Evolutionary conservation across 2,888 invertebrate genomes (phyloP).

Genomic region (Tolmerus cingulatus): DNA sequence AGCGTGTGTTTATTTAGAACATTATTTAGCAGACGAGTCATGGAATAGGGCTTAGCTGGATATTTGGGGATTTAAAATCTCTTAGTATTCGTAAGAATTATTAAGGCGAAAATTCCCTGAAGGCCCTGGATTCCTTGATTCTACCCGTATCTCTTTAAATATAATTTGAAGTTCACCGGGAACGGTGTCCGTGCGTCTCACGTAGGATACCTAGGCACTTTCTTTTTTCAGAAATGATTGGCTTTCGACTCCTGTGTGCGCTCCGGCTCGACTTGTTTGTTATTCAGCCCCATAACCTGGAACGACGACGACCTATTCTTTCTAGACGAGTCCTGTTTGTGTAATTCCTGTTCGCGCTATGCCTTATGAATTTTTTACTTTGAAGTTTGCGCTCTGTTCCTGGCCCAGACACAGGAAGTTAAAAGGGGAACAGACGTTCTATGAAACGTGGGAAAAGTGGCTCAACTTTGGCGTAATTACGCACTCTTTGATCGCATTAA

Average conservation of each 20-base stretch:
- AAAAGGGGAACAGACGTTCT: neutral
- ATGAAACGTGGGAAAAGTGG: neutral
- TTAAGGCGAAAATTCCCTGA: neutral
- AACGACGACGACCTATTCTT: neutral
- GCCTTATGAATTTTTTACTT: neutral
- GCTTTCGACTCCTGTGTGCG: neutral
- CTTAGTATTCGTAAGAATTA: conserved; percentile 1
- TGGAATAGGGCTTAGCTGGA: neutral
- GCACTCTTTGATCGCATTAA: neutral
- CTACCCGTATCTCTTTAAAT: neutral
- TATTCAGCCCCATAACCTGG: neutral
- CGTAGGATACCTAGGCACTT: neutral
- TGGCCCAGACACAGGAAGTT: neutral
- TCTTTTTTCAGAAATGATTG: neutral
- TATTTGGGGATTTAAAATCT: neutral
- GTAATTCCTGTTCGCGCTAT: neutral
- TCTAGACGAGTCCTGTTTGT: conserved; percentile 6
- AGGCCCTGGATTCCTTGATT: neutral
- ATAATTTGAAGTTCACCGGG: neutral
- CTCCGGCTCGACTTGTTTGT: neutral
- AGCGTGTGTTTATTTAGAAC: neutral
- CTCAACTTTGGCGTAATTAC: neutral
- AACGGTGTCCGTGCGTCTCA: neutral
- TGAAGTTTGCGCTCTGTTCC: neutral
- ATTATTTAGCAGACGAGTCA: neutral